Evolutionary conservation across 30 jellyfish, hydroid and myxozoan species (phyloP), one percentile per base, ranked within the genome.

Genomic region (Phacellophora camtschatica): DNA sequence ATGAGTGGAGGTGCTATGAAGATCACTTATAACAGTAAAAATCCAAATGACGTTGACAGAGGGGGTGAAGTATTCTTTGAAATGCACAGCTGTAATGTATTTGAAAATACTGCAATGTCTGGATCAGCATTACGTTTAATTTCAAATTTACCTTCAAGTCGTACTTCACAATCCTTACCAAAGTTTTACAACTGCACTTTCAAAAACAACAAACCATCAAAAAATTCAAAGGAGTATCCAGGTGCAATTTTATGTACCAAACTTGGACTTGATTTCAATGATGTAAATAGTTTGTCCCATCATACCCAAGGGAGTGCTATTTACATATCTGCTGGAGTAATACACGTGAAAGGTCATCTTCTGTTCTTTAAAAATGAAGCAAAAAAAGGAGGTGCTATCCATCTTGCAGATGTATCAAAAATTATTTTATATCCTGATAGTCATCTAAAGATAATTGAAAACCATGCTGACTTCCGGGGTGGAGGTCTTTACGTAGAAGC

Each of bases 1-100:
- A 83, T 83, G 95, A 77, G 71, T 11, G 95, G 95, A 16, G 95
- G 95, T 28, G 95, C 86, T 11, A 71, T 65, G 78, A 83, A 83
- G 46, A 54, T 83, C 43, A 83, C 71, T 27, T 74, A 48, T 41
- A 83, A 67, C 36, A 83, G 77, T 67, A 70, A 41, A 30, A 81
- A 83, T 32, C 87, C 87, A 20, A 12, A 25, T 23, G 66, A 62
- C 53, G 81, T 8, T 49, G 76, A 56, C 59, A 61, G 68, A 45
- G 76, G 74, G 2, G 95, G 85, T 20, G 12, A 27, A 3, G 46
- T 80, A 4, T 45, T 31, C 16, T 68, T 83, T 39, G 57, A 69
- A 83, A 67, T 83, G 83, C 87, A 51, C 50, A 58, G 64, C 10
- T 34, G 56, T 30, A 32, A 56, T 19, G 29, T 83, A n/a, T 49